Percentiles rank a stretch among this genome's conserved stretches.
These are phyloP conservation scores for Chionomys nivalis DNA, from an alignment of 2,113 vertebrate genomes.

Conservation along the genomic window DNA sequence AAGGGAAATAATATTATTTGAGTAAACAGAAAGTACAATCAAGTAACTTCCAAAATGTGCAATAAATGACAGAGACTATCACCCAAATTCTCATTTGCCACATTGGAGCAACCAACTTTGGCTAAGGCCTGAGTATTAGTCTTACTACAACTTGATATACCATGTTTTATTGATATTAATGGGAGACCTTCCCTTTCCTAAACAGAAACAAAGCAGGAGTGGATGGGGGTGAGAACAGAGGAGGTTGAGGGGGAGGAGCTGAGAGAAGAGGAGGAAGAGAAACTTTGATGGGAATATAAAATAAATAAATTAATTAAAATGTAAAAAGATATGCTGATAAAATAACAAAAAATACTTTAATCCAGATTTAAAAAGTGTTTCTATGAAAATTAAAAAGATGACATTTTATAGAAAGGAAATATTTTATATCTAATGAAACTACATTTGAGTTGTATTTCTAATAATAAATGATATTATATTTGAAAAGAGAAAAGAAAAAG, in stretches of 20 bases:
- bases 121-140: background rate
- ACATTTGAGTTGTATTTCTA: conserved; percentile 37
- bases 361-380: conserved; percentile 11
- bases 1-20: too few species aligned
- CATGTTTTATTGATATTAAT: background rate
- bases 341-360: background rate
- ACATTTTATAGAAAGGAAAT: conserved; percentile 23
- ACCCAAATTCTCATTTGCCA: too few species aligned
- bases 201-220: background rate
- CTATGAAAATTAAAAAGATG: conserved; percentile 15
- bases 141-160: background rate
- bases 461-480: background rate
- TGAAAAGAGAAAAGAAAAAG: background rate
- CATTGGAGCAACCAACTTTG: too few species aligned
- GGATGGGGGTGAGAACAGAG: background rate
- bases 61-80: too few species aligned
- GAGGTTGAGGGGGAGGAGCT: background rate
- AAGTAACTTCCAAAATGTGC: too few species aligned
- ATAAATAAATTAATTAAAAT: background rate
- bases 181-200: background rate
- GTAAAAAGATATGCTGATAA: background rate
- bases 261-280: background rate
- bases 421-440: background rate
- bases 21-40: too few species aligned
- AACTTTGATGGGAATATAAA: background rate